phyloP scores from a whole-genome alignment of 2,113 vertebrate species.

The Nycticorax nycticorax region DNA sequence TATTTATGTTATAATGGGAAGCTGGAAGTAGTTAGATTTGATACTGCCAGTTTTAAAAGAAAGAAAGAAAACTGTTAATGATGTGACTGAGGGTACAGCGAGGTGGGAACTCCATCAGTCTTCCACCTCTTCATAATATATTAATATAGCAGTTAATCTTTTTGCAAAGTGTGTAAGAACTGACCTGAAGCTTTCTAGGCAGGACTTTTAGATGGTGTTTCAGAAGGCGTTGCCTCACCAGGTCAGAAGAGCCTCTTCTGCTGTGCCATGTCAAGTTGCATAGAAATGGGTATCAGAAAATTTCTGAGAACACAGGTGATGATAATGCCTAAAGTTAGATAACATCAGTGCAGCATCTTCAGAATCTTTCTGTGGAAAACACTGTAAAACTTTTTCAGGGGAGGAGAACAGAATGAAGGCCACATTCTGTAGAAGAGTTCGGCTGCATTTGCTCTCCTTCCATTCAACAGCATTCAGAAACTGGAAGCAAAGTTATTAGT shows the following conservation, averaged over 20 bases:
- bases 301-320: not conserved
- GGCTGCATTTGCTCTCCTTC: not conserved
- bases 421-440: not conserved
- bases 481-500: conserved; percentile 20
- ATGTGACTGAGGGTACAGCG: not conserved
- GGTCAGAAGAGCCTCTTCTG: not conserved
- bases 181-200: not conserved
- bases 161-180: not conserved
- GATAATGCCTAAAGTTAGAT: not conserved
- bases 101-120: not conserved
- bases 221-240: not conserved
- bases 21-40: not conserved
- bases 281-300: not conserved
- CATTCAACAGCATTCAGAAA: not conserved
- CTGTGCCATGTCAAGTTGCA: not conserved
- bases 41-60: not conserved
- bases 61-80: not conserved
- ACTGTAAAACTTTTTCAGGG: not conserved
- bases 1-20: not conserved
- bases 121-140: not conserved
- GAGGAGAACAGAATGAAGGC: not conserved
- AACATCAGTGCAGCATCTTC: not conserved
- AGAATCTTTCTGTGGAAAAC: not conserved
- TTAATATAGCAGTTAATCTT: not conserved
- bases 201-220: not conserved